Conservation (phyloP, 2,888 invertebrate genomes). For the Clitarchus hookeri region DNA sequence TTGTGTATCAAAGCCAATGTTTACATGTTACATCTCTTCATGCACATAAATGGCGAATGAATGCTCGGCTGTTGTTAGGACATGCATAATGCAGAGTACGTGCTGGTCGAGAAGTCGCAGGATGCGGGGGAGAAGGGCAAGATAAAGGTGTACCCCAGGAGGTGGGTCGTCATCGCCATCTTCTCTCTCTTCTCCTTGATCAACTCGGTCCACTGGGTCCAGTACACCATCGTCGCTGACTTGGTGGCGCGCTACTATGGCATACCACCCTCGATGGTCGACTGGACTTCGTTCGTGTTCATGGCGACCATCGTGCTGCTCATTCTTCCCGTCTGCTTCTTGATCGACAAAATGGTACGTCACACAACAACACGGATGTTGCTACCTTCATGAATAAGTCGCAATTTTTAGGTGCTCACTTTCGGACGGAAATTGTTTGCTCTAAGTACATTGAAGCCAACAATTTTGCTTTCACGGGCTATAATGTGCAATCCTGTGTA, state of each 20-base stretch:
- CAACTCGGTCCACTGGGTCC: slow-evolving; percentile 63
- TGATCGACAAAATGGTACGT: background rate
- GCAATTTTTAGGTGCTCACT: no score
- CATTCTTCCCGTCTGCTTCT: background rate
- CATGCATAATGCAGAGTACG: no score
- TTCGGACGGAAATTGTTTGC: no score
- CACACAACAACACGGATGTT: background rate
- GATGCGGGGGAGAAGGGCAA: no score
- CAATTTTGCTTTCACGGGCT: no score
- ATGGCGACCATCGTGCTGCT: background rate
- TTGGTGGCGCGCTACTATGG: background rate
- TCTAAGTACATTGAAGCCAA: no score
- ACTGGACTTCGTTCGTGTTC: background rate
- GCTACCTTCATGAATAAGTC: background rate
- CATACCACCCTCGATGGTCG: background rate
- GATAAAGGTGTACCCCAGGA: slow-evolving; percentile 45
- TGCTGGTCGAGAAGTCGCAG: no score
- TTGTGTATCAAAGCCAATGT: no score
- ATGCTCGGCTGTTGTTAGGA: no score
- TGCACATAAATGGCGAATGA: no score
- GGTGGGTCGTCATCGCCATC: slow-evolving; percentile 57
- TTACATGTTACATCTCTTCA: no score
- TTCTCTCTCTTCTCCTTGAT: slow-evolving; percentile 58
- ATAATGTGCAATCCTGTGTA: no score
- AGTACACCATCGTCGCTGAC: slow-evolving; percentile 57